Base-by-base conservation (phyloP, 2,113 vertebrate genomes). In the Phocoena sinus region DNA sequence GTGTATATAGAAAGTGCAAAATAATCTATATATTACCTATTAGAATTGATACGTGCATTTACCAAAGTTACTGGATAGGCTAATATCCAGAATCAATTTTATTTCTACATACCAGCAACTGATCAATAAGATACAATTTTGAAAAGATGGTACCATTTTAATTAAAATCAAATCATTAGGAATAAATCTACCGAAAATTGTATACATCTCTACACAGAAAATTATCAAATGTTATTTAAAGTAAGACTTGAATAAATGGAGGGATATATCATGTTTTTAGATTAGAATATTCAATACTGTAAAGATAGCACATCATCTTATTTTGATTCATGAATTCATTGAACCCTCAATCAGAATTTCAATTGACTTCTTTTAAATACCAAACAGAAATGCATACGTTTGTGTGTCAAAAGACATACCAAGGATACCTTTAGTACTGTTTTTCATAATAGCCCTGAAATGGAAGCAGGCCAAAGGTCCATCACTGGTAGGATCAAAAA, bases 201-300 rank as follows among this genome's bases (percentile, higher is more conserved):
- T 90, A 13, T 84, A 7, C 2, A 25, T 81, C 14, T 76, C n/a
- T 80, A 41, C 60, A 67, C 47, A 84, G 38, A 89, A 95, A 91
- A 89, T 80, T 88, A 68, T 44, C 62, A 79, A 84, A 81, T 95
- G 71, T 81, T 86, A 38, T 31, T 71, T 79, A 76, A 85, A 94
- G 28, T 80, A 38, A 85, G 31, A 79, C 20, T 44, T 94, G 58
- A 94, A 47, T 94, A 56, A 93, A 74, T 87, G 13, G 65, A 91
- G 63, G 62, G 36, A 33, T 82, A 50, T 71, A 68, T 36, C 58
- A 77, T 68, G 31, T 92, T 76, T 41, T 94, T 89, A 47, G 31
- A 90, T 94, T 89, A 47, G 31, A 90, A 91, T 81, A 91, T 91
- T 80, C 38, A 76, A 0, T 92, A 44, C 67, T 62, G 12, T 62